Evolutionary conservation across 2,888 invertebrate genomes (phyloP), one percentile per base, ranked within the genome.

Genomic region (Pseudococcus longispinus): DNA sequence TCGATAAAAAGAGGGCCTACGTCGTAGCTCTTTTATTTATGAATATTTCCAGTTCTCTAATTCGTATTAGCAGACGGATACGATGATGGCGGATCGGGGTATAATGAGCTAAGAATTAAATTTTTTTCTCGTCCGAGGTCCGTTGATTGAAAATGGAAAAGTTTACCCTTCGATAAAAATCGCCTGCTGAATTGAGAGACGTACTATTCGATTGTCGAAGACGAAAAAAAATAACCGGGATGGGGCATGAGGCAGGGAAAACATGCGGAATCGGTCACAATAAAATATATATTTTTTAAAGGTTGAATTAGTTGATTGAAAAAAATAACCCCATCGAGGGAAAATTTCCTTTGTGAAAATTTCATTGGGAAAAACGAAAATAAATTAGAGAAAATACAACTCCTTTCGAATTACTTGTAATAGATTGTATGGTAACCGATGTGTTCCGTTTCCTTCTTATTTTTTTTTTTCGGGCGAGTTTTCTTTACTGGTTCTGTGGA

Each of bases 281-380:
- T 42, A 80, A 80, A 26, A 42, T 20, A 80, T 80, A 80, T 80
- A 60, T 80, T 80, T 77, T 80, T 80, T 80, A 80, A 80, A 80
- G 77, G 77, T 80, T 80, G 77, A 80, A 80, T 80, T 80, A 80
- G 77, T 80, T 80, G 77, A 80, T 80, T 80, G 77, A 80, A 80
- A 80, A 42, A 80, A 80, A 80, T 80, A 80, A 80, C 77, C 77
- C 77, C 37, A 42, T 80, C 42, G 77, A 42, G 42, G 37, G 77
- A 42, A 42, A 80, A 80, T 80, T 80, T 80, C 77, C 42, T 80
- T 80, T 80, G 77, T 80, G 42, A 80, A 80, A 80, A 80, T 80
- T 80, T 80, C 77, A 80, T 80, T 42, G n/a, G n/a, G 77, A 80
- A 80, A 80, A 80, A 80, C 77, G 77, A 80, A 80, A 80, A 80